phyloP scores from a whole-genome alignment of 2,888 invertebrate genomes.

The Harmothoe impar region DNA sequence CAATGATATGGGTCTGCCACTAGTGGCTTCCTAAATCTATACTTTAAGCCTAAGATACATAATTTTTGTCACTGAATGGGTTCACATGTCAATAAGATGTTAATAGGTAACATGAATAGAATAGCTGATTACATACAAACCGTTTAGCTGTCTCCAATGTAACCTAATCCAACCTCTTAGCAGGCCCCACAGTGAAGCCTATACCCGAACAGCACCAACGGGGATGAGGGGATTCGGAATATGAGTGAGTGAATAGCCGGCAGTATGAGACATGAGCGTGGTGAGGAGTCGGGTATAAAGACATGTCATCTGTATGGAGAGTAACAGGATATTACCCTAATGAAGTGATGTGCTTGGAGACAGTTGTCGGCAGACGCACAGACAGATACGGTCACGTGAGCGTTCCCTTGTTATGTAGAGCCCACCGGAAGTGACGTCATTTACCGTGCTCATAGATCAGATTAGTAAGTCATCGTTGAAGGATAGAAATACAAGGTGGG shows the following conservation, averaged over 20 bases:
- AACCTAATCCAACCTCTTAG: not conserved
- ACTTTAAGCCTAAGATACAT: no score
- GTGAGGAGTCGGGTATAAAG: not conserved
- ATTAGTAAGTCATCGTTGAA: no score
- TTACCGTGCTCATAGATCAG: not conserved
- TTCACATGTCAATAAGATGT: no score
- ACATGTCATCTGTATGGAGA: constrained; percentile 33
- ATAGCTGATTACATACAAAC: no score
- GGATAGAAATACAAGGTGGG: not conserved
- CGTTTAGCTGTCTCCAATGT: no score
- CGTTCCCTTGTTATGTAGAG: not conserved
- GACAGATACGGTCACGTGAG: constrained; percentile 13
- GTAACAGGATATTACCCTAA: constrained; percentile 15
- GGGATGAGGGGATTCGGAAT: no score
- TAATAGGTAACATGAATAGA: no score
- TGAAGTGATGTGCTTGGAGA: not conserved
- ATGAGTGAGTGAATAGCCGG: no score
- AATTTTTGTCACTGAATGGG: no score
- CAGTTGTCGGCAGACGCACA: not conserved
- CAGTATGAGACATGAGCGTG: not conserved
- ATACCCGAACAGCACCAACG: no score
- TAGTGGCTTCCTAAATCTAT: no score
- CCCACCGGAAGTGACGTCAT: not conserved
- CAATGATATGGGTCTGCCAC: no score
- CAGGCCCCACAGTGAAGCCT: not conserved